Conservation (phyloP, 2,888 invertebrate species). For the Drosophila cognata region DNA sequence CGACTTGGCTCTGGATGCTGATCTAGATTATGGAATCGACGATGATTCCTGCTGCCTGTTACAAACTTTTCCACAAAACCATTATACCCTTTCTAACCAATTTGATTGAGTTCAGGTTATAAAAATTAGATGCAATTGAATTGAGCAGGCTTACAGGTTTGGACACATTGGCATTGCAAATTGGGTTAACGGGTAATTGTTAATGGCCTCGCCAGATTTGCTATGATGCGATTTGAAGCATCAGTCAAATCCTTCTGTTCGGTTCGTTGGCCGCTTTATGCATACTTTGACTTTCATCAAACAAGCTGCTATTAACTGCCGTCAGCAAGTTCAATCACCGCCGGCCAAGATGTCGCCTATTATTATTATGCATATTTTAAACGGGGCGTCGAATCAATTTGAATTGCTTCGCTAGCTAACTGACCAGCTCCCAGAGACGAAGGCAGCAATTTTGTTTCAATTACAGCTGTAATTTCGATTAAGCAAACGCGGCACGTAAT, state of each 20-base stretch:
- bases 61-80: not conserved
- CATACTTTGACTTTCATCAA: conserved; percentile 53
- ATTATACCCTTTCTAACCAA: not conserved
- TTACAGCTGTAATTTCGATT: conserved; percentile 59
- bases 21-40: not conserved
- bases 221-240: not conserved
- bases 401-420: conserved; percentile 7
- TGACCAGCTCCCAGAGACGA: conserved; percentile 51
- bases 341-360: conserved; percentile 13
- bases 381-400: conserved; percentile 46
- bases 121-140: conserved; percentile 32
- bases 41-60: not conserved
- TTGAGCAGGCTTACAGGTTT: conserved; percentile 62
- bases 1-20: not conserved
- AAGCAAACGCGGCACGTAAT: conserved; percentile 74
- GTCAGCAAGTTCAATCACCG: conserved; percentile 66
- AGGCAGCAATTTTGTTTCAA: conserved; percentile 61
- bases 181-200: conserved; percentile 62
- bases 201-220: conserved; percentile 31
- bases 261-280: conserved; percentile 60
- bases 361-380: conserved; percentile 64
- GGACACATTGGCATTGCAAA: conserved; percentile 40
- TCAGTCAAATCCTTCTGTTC: conserved; percentile 22
- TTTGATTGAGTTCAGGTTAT: not conserved
- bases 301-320: conserved; percentile 24